Evolutionary conservation across 2,888 invertebrate species (phyloP), one percentile per base, ranked within the genome.

Genomic region (Drosophila subquinaria): DNA sequence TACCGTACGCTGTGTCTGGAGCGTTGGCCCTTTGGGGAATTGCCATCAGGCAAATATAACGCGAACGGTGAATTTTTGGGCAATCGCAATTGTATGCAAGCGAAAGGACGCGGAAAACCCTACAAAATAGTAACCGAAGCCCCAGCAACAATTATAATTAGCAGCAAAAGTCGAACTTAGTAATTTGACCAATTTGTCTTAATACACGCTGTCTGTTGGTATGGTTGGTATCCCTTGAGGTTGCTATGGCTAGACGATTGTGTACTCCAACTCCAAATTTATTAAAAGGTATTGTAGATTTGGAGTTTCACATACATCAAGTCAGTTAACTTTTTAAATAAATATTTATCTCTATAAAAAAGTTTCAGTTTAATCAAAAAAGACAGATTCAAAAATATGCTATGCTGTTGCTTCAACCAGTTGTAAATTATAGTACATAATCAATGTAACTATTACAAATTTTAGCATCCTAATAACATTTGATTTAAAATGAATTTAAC

Each of bases 121-220:
- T 45, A 17, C 50, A 56, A 69, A 69, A 64, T 60, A 20, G 13
- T 13, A 30, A 9, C 30, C 23, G 52, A 53, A 76, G 74, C 82
- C 73, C 71, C 69, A 84, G 71, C 72, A 84, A 73, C 82, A 56
- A 40, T 53, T 52, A 52, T 77, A 81, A 81, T 81, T 81, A 81
- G 68, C 59, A 42, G 35, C 45, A 30, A 51, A 64, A 33, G 61
- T 47, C 51, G 17, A 64, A 63, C 65, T 60, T 27, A 47, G 36
- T 36, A 79, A 74, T 69, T 74, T 73, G 38, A 23, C 42, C 52
- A 79, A 76, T 79, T 79, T 62, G 50, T 45, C 42, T 55, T 55
- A 48, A 53, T 53, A 40, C 52, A 38, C 42, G 38, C 11, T 30
- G 36, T 51, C 23, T 47, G 60, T 20, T 43, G 13, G 17, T 35